Base-by-base conservation (phyloP, 2,888 invertebrate species). In the Charanyca ferruginea region DNA sequence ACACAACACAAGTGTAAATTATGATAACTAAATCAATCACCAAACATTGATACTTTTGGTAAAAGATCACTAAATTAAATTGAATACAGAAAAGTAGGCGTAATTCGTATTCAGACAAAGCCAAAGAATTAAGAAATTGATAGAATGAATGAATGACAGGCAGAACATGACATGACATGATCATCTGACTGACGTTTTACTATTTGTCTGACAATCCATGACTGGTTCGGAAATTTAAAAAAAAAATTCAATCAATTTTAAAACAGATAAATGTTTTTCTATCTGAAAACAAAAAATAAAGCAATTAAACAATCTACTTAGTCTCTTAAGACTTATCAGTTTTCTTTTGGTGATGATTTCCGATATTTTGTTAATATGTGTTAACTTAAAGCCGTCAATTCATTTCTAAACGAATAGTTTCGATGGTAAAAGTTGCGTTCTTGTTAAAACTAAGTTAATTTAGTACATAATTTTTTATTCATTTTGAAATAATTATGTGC, bases 1-100 rank as follows among this genome's bases (percentile, higher is more conserved):
- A 47, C 25, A 57, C 66, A 57, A 66, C 32, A 61, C 47, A 64
- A 57, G 38, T 47, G 42, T 45, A 52, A 66, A 61, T 44, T 45
- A 62, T 9, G 23, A 38, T 32, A 49, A 48, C 45, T 72, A 42
- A 25, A 35, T 52, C 32, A 69, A 20, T 47, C 48, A 57, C n/a
- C 13, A 42, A 41, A 48, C 47, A 54, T 41, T 48, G 7, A 65
- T 65, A 49, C 42, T 16, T 52, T 6, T 13, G 44, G 55, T 68
- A 22, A 23, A 61, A 54, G 53, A 55, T 57, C 22, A 55, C 9
- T 47, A 66, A 59, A 69, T 52, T 62, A 71, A 71, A 66, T 60
- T 54, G 52, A 65, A 66, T 72, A 75, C 72, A 57, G 23, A 71
- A 78, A 80, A 77, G 83, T 82, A 85, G 84, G 84, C 84, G 84